phyloP scores from a whole-genome alignment of 2,113 vertebrate species.

The Gavialis gangeticus region DNA sequence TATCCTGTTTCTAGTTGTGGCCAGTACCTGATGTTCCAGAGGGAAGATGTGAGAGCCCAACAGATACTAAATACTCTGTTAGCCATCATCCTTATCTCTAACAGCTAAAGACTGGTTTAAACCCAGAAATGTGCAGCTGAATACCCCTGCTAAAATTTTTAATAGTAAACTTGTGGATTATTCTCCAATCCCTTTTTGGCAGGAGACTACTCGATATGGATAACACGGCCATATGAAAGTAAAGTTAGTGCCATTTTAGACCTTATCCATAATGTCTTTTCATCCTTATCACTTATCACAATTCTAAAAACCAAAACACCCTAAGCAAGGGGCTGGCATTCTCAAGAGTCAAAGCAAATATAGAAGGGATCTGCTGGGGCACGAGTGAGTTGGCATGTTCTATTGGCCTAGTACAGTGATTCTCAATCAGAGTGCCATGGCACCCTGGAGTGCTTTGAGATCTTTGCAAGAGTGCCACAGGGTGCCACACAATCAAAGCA shows the following conservation, averaged over 20 bases:
- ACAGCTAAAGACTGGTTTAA: not conserved
- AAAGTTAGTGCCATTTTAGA: not conserved
- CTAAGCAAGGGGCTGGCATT: not conserved
- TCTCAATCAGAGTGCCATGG: too few relatives aligned
- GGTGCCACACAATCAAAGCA: too few relatives aligned
- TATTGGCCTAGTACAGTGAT: too few relatives aligned
- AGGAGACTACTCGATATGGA: not conserved
- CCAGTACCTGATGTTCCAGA: not conserved
- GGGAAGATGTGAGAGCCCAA: not conserved
- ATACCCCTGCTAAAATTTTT: not conserved
- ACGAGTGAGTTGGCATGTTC: too few relatives aligned
- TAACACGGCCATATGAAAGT: not conserved
- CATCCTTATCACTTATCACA: not conserved
- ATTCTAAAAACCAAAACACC: not conserved
- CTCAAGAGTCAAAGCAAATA: too few relatives aligned
- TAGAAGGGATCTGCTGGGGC: too few relatives aligned
- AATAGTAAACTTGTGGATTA: not conserved
- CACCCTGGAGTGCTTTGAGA: too few relatives aligned
- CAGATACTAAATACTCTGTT: accelerated
- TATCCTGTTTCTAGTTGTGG: not conserved
- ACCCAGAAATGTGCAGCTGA: not conserved
- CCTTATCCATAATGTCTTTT: not conserved
- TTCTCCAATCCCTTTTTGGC: not conserved
- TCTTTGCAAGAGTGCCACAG: too few relatives aligned
- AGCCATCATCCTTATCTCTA: not conserved